Conservation (phyloP, 2,797 vertebrate species). For the Anguilla pacifica region DNA sequence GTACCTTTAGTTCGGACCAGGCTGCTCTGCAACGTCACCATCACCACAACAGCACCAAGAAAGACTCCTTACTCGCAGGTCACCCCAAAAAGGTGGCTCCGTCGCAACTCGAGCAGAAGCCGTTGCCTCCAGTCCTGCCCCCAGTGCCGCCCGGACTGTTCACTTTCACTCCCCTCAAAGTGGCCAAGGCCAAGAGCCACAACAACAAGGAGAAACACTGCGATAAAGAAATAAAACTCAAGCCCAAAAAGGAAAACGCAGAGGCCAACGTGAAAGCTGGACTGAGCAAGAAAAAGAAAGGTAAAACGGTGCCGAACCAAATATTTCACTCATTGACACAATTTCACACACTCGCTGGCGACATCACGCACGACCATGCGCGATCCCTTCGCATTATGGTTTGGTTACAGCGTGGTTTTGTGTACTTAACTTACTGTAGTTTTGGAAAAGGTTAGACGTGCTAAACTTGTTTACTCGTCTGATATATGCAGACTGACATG, state of each 20-base stretch:
- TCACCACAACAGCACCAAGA: conserved; percentile 62
- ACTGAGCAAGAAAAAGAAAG: conserved; percentile 75
- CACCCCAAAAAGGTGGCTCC: conserved; percentile 55
- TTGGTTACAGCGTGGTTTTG: neutral
- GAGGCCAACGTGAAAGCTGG: conserved; percentile 67
- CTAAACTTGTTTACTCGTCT: neutral
- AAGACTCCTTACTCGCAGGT: conserved; percentile 63
- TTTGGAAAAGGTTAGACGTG: neutral
- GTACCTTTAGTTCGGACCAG: conserved; percentile 60
- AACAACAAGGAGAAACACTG: conserved; percentile 64
- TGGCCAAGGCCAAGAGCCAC: conserved; percentile 74
- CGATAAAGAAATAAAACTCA: conserved; percentile 62
- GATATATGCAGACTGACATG: neutral
- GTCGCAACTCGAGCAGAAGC: conserved; percentile 60
- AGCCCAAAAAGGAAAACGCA: conserved; percentile 76
- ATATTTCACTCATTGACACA: neutral
- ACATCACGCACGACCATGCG: neutral
- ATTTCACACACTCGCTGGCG: neutral
- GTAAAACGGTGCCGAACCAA: conserved; percentile 60
- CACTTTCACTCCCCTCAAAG: conserved; percentile 83
- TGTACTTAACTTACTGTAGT: neutral
- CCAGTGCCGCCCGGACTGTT: conserved; percentile 67
- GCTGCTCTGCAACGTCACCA: conserved; percentile 55
- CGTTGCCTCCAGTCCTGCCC: conserved; percentile 47
- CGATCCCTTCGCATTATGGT: no score